These are phyloP conservation scores for Drosophila nigricruria DNA, from an alignment of 2,888 invertebrate genomes.

Conservation along the genomic window DNA sequence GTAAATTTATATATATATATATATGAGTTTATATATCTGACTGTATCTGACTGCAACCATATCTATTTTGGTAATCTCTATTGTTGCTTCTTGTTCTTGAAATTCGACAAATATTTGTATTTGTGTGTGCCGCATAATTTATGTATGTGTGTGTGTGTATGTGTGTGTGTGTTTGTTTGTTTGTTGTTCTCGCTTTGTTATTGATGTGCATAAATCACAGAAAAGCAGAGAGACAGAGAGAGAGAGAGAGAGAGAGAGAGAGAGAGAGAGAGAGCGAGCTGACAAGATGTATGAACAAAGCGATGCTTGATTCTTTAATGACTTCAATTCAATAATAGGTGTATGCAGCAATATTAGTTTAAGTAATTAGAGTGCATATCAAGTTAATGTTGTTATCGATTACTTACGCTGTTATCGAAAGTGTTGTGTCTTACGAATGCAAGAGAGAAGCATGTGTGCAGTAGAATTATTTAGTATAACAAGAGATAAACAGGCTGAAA, in stretches of 20 bases:
- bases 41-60: constrained; percentile 11
- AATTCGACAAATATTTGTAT: constrained; percentile 76
- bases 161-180: constrained; percentile 3
- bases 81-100: constrained; percentile 62
- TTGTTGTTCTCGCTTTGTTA: constrained; percentile 45
- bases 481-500: background rate
- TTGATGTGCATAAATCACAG: constrained; percentile 62
- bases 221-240: background rate
- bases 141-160: constrained; percentile 34
- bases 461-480: background rate
- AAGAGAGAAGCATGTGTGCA: background rate
- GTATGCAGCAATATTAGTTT: constrained; percentile 17
- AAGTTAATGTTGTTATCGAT: constrained; percentile 19
- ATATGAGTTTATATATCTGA: constrained; percentile 5
- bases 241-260: background rate
- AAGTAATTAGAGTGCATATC: constrained; percentile 24
- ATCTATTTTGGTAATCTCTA: constrained; percentile 40
- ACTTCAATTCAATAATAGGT: constrained; percentile 56
- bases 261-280: constrained; percentile 1
- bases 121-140: constrained; percentile 53
- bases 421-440: too few species aligned
- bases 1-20: background rate
- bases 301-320: constrained; percentile 33
- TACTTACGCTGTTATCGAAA: constrained; percentile 6
- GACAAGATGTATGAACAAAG: constrained; percentile 4